Base-by-base conservation (phyloP, 2,113 vertebrate genomes). In the Dunckerocampus dactyliophorus region DNA sequence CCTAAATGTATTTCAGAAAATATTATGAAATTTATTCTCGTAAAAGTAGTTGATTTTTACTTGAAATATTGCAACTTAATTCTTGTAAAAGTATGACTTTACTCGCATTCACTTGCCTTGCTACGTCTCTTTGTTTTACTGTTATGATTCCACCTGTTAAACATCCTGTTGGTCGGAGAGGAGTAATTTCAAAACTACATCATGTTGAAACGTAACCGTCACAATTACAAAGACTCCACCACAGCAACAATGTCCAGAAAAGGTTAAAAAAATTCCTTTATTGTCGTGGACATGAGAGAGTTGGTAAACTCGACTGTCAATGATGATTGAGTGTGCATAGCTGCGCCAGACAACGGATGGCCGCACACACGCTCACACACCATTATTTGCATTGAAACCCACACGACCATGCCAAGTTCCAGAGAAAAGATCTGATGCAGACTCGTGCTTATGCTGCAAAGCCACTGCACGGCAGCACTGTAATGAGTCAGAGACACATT, bases 401-500 rank as follows among this genome's bases (percentile, higher is more conserved):
- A 49, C 31, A 37, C 17, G 43, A 49, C 16, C 8, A 59, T 50
- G 34, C 16, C 53, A 51, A 62, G 8, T 37, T 54, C 19, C 7
- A 54, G 10, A 54, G 3, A 19, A 22, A n/a, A 59, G 20, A 45
- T 39, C 37, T 53, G 43, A 24, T 72, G 62, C 51, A 53, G 20
- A 43, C 31, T 71, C 37, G 24, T 28, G 24, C 24, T 28, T 34
- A 5, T 34, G 31, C 31, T 34, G 31, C 31, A 34, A 34, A 62
- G 20, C 17, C 63, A 51, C 31, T 34, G 31, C 31, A 34, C 31
- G 31, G 62, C 54, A 22, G 14, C 17, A 63, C 45, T 60, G 10
- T 39, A 67, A 57, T 65, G 37, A 70, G 46, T 52, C 37, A 8
- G 17, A 48, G 48, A 59, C 8, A 9, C 37, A 19, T 69, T 77